Base-by-base conservation (phyloP, 2,888 invertebrate species). In the Xanthia icteritia region DNA sequence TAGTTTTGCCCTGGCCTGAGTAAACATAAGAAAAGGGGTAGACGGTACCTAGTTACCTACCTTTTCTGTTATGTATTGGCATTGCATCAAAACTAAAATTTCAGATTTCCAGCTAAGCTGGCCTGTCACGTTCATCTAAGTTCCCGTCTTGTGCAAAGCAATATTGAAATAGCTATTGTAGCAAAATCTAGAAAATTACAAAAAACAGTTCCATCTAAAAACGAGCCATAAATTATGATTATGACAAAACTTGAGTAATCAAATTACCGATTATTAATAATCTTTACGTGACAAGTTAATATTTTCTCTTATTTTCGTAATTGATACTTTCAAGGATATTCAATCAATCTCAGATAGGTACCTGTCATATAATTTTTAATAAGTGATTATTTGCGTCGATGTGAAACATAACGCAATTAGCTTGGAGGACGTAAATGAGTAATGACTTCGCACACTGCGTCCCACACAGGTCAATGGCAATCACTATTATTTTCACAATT, bases 401-500 rank as follows among this genome's bases (percentile, higher is more conserved):
- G 80, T 82, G 86, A 88, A 90, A 86, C 89, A 88, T 89, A 90
- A 90, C 89, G 86, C 89, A 89, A 91, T 93, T 91, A 91, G 86
- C 86, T 89, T 84, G 83, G 85, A 85, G 83, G 88, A 90, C 90
- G 88, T 91, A 90, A 90, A 91, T 89, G 71, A 84, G 79, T 91
- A 89, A 92, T 91, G 90, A 87, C 89, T 87, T 88, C 83, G 83
- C 87, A 88, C 85, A 84, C 84, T 68, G 72, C 84, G 78, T 85
- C 87, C 86, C 86, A 86, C 81, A 79, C 78, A 79, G 84, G 73
- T 86, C 88, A 88, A 85, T 88, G 85, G 87, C 86, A 88, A 89
- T 88, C 83, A 80, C 87, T 88, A 88, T 91, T 90, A 92, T 89
- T 90, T 91, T 91, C 88, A 87, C 90, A 90, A 91, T 92, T 90